phyloP scores from a whole-genome alignment of 1,140 invertebrate genomes.

The Dolichoris vasculosae region DNA sequence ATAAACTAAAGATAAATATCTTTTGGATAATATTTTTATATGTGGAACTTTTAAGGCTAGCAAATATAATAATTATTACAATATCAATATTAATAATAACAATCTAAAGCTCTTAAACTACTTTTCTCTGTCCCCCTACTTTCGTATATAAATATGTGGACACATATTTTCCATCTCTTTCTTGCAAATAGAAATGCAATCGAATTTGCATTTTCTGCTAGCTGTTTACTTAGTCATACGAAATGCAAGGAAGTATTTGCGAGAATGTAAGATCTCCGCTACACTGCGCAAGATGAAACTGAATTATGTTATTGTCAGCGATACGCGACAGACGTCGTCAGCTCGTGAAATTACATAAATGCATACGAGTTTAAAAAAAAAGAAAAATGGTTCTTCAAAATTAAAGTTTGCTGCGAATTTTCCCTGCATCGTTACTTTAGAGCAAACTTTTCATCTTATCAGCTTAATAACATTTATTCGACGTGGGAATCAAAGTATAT shows the following conservation, averaged over 20 bases:
- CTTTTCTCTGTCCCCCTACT: not conserved
- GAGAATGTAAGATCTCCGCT: not conserved
- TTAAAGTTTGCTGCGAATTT: not conserved
- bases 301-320: conserved; percentile 41
- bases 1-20: not conserved
- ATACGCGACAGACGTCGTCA: conserved; percentile 20
- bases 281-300: not conserved
- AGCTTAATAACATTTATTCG: not conserved
- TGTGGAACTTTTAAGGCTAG: conserved; percentile 28
- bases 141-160: no score
- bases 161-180: not conserved
- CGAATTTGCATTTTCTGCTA: conserved; percentile 38
- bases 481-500: no score
- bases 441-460: not conserved
- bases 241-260: conserved; percentile 18
- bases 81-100: conserved; percentile 23
- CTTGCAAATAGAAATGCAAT: not conserved
- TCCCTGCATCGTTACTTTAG: not conserved
- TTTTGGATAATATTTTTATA: conserved; percentile 23
- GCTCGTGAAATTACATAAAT: no score
- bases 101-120: not conserved
- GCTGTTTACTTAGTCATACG: conserved; percentile 44
- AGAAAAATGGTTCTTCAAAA: not conserved
- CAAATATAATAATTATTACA: conserved; percentile 31
- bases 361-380: not conserved